Conservation (phyloP, 2,888 invertebrate species). For the Meteorus colon region DNA sequence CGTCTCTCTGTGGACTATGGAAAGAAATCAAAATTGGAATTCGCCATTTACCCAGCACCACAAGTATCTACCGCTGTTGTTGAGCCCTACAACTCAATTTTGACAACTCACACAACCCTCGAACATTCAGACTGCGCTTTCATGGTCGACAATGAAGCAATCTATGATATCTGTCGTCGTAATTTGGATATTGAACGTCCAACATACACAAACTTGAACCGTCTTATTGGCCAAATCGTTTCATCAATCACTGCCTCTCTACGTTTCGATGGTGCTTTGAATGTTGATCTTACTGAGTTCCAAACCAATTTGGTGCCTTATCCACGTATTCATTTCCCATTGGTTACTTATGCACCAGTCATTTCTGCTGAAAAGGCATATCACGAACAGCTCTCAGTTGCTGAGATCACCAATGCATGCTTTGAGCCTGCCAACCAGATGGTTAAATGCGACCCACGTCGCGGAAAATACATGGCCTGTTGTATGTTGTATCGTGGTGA, state of each 20-base stretch:
- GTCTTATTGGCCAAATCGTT: constrained; percentile 41
- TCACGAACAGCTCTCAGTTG: constrained; percentile 76
- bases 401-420: constrained; percentile 79
- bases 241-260: constrained; percentile 43
- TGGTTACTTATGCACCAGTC: constrained; percentile 74
- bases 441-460: constrained; percentile 76
- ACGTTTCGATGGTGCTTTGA: constrained; percentile 39
- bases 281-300: constrained; percentile 43
- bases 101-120: constrained; percentile 91
- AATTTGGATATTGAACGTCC: constrained; percentile 41
- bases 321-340: constrained; percentile 29
- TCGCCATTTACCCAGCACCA: constrained; percentile 81
- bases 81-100: constrained; percentile 93
- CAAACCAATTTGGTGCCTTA: constrained; percentile 42
- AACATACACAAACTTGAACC: constrained; percentile 41
- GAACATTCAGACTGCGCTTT: constrained; percentile 81
- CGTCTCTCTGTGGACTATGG: constrained; percentile 80
- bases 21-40: constrained; percentile 80
- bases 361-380: constrained; percentile 78
- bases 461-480: constrained; percentile 60
- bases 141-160: constrained; percentile 75
- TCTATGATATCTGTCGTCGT: constrained; percentile 75
- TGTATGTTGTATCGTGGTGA: constrained; percentile 73
- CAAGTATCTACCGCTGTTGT: constrained; percentile 88
- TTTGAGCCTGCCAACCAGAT: constrained; percentile 73